Percentiles rank a stretch among this genome's conserved stretches.
Conservation (phyloP, 1,140 invertebrate species). For the Plutomurus gul region DNA sequence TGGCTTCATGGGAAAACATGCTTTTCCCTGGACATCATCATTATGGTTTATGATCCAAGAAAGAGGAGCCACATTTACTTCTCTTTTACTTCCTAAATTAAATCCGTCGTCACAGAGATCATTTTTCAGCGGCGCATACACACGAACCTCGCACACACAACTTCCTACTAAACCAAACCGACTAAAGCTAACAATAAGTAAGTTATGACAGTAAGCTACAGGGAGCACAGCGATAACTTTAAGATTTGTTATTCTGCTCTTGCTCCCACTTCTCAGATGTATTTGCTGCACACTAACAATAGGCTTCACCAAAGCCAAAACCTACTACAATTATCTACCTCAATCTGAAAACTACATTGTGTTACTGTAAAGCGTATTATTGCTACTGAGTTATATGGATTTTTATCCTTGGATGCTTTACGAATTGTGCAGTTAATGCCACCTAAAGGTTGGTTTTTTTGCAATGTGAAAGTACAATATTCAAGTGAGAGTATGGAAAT, state of each 20-base stretch:
- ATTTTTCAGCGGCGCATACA: neutral
- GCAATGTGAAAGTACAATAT: too few relatives aligned
- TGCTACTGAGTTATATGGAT: too few relatives aligned
- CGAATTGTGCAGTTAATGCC: too few relatives aligned
- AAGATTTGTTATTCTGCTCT: neutral
- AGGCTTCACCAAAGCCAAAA: too few relatives aligned
- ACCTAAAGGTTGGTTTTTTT: too few relatives aligned
- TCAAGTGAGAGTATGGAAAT: too few relatives aligned
- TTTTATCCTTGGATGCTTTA: too few relatives aligned
- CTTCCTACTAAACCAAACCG: conserved; percentile 7
- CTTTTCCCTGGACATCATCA: conserved; percentile 31
- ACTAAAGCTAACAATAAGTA: neutral
- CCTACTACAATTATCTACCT: too few relatives aligned
- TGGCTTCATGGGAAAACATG: conserved; percentile 14
- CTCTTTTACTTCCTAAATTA: conserved; percentile 6
- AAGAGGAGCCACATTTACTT: conserved; percentile 21
- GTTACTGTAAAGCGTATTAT: too few relatives aligned
- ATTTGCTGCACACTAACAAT: too few relatives aligned
- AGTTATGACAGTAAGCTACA: conserved; percentile 6
- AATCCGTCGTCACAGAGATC: conserved; percentile 11
- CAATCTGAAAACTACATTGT: too few relatives aligned
- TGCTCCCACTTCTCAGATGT: neutral
- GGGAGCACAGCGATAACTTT: conserved; percentile 13
- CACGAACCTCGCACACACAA: neutral
- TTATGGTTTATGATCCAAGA: conserved; percentile 31